Percentiles rank a stretch among this genome's conserved stretches.
phyloP scores from a whole-genome alignment of 2,113 vertebrate species.

The Diadophis punctatus region DNA sequence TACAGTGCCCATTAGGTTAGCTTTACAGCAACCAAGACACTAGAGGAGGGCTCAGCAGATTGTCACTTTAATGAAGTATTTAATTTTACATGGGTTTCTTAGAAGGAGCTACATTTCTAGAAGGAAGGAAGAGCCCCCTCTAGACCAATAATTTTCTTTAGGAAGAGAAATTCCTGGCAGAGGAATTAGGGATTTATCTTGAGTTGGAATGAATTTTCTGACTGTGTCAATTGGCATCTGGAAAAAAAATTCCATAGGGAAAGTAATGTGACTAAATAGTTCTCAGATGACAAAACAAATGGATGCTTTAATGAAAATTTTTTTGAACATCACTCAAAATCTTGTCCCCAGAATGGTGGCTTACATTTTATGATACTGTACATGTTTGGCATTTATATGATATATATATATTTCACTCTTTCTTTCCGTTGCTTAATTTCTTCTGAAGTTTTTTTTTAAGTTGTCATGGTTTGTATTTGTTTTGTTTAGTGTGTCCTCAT shows the following conservation, averaged over 20 bases:
- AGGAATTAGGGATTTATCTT: constrained; percentile 52
- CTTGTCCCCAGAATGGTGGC: constrained; percentile 38
- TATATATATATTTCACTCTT: constrained; percentile 16
- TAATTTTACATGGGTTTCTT: constrained; percentile 51
- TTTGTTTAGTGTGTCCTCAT: constrained; percentile 40
- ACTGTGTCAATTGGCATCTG: constrained; percentile 55
- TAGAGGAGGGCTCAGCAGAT: constrained; percentile 36
- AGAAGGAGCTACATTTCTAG: constrained; percentile 55
- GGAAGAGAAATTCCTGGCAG: constrained; percentile 57
- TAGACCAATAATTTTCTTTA: constrained; percentile 55
- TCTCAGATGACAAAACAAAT: constrained; percentile 64
- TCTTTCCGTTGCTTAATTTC: constrained; percentile 35
- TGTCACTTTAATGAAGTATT: constrained; percentile 58
- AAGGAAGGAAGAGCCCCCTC: constrained; percentile 49
- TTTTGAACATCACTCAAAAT: constrained; percentile 57
- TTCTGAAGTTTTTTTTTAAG: constrained; percentile 20
- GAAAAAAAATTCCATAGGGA: constrained; percentile 51
- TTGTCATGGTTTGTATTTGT: constrained; percentile 12
- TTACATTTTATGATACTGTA: constrained; percentile 45
- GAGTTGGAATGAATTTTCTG: constrained; percentile 60
- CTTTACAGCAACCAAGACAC: constrained; percentile 46
- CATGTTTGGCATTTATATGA: constrained; percentile 22
- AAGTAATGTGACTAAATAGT: constrained; percentile 58
- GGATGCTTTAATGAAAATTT: constrained; percentile 63
- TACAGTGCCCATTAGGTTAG: constrained; percentile 29